Conservation (phyloP, 2,113 vertebrate species). For the Merops nubicus region DNA sequence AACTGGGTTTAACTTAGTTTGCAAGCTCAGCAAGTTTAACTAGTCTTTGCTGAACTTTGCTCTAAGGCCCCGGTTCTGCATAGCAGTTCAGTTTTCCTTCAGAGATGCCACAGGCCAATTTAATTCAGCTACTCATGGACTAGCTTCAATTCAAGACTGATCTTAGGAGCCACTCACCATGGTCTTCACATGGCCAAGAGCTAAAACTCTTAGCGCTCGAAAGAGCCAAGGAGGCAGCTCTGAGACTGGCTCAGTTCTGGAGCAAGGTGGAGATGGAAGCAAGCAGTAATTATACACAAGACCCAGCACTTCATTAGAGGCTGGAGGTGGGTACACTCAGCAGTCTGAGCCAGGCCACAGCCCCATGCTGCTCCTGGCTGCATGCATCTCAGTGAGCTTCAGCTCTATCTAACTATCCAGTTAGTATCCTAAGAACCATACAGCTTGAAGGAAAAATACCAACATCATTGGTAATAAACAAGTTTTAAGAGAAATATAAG, state of each 20-base stretch:
- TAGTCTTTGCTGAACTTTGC: neutral
- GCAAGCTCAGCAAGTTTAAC: neutral
- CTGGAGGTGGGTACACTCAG: neutral
- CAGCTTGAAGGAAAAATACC: neutral
- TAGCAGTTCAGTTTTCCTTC: neutral
- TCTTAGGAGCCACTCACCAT: neutral
- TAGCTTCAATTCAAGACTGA: neutral
- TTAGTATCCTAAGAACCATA: neutral
- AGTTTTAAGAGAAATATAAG: neutral
- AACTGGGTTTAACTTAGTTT: neutral
- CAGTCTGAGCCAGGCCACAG: neutral
- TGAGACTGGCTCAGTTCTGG: neutral
- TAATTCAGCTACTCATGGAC: neutral
- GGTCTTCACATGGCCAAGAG: neutral
- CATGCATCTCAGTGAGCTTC: neutral
- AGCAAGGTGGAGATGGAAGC: neutral
- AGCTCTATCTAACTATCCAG: too few species aligned
- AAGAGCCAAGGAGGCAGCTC: neutral
- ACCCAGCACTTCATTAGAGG: neutral
- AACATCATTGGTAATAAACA: neutral
- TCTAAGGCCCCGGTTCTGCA: neutral
- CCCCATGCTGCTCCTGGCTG: neutral
- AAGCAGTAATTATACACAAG: neutral
- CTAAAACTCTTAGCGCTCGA: rapidly evolving
- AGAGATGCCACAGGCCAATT: neutral